Conservation (phyloP, 2,113 vertebrate genomes). For the Hyperoodon ampullatus region DNA sequence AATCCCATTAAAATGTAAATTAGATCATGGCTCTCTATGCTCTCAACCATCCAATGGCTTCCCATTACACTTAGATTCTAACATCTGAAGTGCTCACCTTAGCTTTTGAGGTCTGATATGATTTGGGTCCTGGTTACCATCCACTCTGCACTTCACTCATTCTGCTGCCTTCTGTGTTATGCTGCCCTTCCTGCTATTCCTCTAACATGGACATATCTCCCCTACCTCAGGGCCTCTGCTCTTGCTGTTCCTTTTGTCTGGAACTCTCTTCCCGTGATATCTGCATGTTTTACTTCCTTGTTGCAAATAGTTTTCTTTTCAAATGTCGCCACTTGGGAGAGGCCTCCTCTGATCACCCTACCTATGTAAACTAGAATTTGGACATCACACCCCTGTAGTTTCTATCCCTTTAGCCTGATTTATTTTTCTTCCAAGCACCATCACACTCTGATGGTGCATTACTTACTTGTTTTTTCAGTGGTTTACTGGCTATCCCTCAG, state of each 20-base stretch:
- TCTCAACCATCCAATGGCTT: neutral
- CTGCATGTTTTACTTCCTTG: neutral
- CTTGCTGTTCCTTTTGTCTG: neutral
- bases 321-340: neutral
- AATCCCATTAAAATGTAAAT: neutral
- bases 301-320: neutral
- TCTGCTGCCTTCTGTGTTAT: neutral
- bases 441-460: neutral
- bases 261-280: neutral
- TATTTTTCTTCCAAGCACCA: constrained; percentile 25
- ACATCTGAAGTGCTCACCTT: neutral
- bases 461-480: neutral
- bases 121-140: neutral
- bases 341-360: neutral
- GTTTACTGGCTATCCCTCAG: neutral
- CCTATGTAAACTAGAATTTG: neutral
- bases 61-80: neutral
- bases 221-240: neutral
- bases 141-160: neutral
- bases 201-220: neutral
- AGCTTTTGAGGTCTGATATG: neutral
- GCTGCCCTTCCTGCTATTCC: neutral
- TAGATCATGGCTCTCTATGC: neutral
- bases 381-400: neutral
- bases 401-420: neutral